Percentiles rank a stretch among this genome's conserved stretches.
These are phyloP conservation scores for Siniperca obscura DNA, from an alignment of 2,797 vertebrate species.

Conservation along the genomic window DNA sequence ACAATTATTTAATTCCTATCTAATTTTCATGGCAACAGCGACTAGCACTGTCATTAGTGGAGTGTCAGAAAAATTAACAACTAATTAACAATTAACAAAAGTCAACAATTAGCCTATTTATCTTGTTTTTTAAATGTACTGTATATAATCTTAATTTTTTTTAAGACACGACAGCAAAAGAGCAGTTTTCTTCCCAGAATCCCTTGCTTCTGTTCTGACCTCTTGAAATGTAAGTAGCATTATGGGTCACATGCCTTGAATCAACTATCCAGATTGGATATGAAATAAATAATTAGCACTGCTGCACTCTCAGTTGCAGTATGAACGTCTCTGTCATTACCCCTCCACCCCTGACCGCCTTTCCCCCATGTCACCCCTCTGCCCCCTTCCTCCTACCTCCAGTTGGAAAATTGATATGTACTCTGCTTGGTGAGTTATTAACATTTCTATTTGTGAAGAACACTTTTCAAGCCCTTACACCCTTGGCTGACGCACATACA, in stretches of 20 bases:
- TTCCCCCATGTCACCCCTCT: constrained; percentile 34
- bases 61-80: too few species aligned
- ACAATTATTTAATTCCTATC: constrained; percentile 3
- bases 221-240: background rate
- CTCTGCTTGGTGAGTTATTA: constrained; percentile 77
- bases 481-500: constrained; percentile 71
- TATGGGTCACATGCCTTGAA: constrained; percentile 2
- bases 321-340: constrained; percentile 41
- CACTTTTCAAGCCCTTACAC: constrained; percentile 69
- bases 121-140: background rate
- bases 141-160: background rate
- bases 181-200: background rate
- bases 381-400: constrained; percentile 52
- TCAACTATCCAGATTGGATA: constrained; percentile 2
- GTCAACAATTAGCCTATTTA: background rate
- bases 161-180: background rate
- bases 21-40: constrained; percentile 9
- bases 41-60: background rate
- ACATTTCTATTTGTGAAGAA: constrained; percentile 83
- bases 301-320: background rate
- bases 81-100: too few species aligned
- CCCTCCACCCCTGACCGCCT: background rate
- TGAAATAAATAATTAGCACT: constrained; percentile 8
- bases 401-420: constrained; percentile 71
- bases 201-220: background rate